These are phyloP conservation scores for Amazona guildingii DNA, from an alignment of 2,113 vertebrate genomes.

Conservation along the genomic window DNA sequence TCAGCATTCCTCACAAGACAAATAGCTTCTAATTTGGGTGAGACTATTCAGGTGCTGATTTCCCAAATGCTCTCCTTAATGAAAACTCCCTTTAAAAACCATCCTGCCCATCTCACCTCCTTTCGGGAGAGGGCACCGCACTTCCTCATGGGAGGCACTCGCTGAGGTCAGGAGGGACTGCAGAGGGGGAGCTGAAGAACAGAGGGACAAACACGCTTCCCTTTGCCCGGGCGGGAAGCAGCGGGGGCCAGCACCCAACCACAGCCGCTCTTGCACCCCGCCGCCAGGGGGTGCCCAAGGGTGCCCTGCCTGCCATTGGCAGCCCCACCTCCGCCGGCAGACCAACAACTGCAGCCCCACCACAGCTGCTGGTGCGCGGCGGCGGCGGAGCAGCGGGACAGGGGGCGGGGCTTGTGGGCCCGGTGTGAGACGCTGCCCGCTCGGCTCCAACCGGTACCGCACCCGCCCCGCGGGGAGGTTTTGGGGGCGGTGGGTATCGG, in stretches of 20 bases:
- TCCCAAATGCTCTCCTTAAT: not conserved
- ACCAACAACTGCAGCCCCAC: not conserved
- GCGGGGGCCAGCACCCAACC: not conserved
- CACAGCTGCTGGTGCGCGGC: not conserved
- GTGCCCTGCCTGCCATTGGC: not conserved
- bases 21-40: not conserved
- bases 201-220: rapidly evolving
- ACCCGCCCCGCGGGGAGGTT: not conserved
- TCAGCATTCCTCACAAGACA: not conserved
- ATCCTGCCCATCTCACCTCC: not conserved
- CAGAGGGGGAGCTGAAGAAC: not conserved
- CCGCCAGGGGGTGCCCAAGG: not conserved
- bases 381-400: too few relatives aligned
- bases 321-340: not conserved
- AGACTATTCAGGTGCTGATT: not conserved
- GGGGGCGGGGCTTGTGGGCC: not conserved
- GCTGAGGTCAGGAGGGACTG: not conserved
- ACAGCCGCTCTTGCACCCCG: not conserved
- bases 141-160: too few relatives aligned
- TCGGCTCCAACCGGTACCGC: not conserved
- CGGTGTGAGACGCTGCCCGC: not conserved
- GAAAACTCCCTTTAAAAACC: not conserved
- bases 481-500: too few relatives aligned
- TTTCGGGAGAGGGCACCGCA: not conserved
- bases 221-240: rapidly evolving